Evolutionary conservation across 1,140 invertebrate species (phyloP).

Genomic region (Aphelenchoides fujianensis): DNA sequence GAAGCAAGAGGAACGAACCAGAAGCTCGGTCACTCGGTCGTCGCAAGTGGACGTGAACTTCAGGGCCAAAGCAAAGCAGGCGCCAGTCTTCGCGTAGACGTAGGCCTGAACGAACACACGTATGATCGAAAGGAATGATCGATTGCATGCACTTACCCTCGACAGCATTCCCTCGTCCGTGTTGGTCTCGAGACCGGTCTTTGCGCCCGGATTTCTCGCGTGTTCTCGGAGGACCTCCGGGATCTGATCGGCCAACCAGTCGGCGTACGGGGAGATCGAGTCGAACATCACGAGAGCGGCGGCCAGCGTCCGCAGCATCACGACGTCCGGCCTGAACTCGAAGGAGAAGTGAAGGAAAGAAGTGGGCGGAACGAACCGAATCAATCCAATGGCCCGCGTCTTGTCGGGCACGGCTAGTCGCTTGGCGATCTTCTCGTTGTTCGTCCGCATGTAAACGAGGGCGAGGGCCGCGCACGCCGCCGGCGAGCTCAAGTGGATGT

Average conservation of each 20-base stretch:
- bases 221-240: not conserved
- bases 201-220: not conserved
- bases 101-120: constrained; percentile 15
- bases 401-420: constrained; percentile 1
- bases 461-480: constrained; percentile 23
- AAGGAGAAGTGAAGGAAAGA: not conserved
- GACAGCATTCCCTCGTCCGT: constrained; percentile 6
- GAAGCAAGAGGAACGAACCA: too few species aligned
- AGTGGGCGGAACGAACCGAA: not conserved
- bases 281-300: not conserved
- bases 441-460: constrained; percentile 21
- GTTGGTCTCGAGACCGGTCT: not conserved
- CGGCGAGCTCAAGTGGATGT: constrained; percentile 19
- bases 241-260: constrained; percentile 11
- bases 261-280: not conserved
- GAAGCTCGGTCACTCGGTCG: constrained; percentile 12
- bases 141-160: constrained; percentile 9
- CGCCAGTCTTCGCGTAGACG: constrained; percentile 27
- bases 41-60: constrained; percentile 41
- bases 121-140: constrained; percentile 2
- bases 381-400: not conserved
- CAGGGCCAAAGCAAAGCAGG: constrained; percentile 42
- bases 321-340: constrained; percentile 6
- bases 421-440: constrained; percentile 17
- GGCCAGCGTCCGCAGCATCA: constrained; percentile 8